Conservation (phyloP, 2,113 vertebrate genomes). For the Myiopsitta monachus region DNA sequence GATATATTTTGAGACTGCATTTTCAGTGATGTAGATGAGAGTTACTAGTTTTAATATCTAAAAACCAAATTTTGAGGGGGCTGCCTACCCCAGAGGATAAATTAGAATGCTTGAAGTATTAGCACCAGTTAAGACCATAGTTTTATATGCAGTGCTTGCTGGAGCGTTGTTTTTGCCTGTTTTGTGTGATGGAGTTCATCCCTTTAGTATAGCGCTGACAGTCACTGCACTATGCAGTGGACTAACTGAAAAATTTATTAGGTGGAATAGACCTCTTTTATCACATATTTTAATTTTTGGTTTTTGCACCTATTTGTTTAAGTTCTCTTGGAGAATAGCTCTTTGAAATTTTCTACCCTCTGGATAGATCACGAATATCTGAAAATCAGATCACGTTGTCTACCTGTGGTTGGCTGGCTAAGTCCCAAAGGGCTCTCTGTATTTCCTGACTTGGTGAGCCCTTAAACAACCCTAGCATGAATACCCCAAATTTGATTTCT, state of each 20-base stretch:
- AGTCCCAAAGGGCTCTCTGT: neutral
- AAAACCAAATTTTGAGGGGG: neutral
- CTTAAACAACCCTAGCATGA: neutral
- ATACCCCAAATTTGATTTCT: neutral
- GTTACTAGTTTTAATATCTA: neutral
- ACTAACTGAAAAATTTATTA: neutral
- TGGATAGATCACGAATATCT: neutral
- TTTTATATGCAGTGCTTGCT: neutral
- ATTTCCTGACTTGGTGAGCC: neutral
- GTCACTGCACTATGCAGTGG: neutral
- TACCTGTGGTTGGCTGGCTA: neutral
- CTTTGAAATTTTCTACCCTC: neutral
- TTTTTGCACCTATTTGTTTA: neutral
- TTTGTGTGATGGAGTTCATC: neutral
- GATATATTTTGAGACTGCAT: neutral
- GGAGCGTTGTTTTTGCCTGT: neutral
- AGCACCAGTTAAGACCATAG: neutral
- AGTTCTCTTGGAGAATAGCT: neutral
- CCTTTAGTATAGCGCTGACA: neutral
- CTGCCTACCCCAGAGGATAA: slow-evolving; percentile 31
- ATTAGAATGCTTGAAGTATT: neutral
- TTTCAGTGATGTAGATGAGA: slow-evolving; percentile 17
- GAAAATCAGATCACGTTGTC: neutral
- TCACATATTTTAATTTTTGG: neutral
- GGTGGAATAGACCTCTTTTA: neutral